These are phyloP conservation scores for Heliopora coerulea DNA, from an alignment of 92 coral and sea anemone genomes.

Conservation along the genomic window DNA sequence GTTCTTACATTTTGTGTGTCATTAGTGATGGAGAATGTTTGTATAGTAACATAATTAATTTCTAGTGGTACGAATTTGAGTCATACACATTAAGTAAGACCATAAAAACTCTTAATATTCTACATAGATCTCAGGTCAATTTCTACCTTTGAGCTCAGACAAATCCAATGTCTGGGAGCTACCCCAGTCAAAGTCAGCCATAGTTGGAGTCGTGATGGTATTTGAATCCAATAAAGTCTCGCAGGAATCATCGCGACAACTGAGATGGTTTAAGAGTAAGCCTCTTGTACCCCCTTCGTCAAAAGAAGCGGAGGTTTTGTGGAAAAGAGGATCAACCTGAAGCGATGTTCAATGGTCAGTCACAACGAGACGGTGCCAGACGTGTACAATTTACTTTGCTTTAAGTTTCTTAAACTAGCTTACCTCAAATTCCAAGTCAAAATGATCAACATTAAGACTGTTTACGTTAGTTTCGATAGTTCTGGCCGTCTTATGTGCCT, in stretches of 20 bases:
- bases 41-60: too few species aligned
- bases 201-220: constrained; percentile 59
- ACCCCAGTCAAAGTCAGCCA: constrained; percentile 30
- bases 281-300: constrained; percentile 94
- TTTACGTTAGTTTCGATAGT: constrained; percentile 80
- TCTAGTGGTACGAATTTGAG: too few species aligned
- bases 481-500: constrained; percentile 69
- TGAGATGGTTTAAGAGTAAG: constrained; percentile 71
- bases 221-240: constrained; percentile 85
- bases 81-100: too few species aligned
- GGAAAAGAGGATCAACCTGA: constrained; percentile 93
- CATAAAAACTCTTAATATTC: too few species aligned
- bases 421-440: constrained; percentile 95
- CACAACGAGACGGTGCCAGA: neutral
- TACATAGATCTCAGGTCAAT: too few species aligned
- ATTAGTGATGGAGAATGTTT: too few species aligned
- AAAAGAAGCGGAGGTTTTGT: constrained; percentile 94
- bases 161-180: constrained; percentile 57
- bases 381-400: too few species aligned
- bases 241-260: constrained; percentile 77
- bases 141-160: constrained; percentile 80
- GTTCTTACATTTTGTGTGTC: too few species aligned
- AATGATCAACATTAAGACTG: constrained; percentile 82
- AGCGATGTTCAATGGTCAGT: neutral
- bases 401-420: neutral